Base-by-base conservation (phyloP, 2,888 invertebrate genomes). In the Oligia latruncula region DNA sequence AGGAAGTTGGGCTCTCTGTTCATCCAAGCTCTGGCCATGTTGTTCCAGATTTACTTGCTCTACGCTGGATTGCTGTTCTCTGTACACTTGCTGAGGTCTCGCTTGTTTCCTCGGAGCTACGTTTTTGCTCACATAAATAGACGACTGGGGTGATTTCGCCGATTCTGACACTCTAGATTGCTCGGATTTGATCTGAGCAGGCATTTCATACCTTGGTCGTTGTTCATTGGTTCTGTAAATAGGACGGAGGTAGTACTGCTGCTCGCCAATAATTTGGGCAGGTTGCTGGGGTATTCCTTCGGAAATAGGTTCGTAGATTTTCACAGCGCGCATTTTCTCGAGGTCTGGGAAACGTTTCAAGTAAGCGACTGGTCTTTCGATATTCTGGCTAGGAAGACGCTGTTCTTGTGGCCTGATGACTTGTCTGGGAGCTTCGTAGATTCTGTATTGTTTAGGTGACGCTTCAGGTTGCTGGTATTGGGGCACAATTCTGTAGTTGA, bases 51-150 rank as follows among this genome's bases (percentile, higher is more conserved):
- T 92, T 0, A 92, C 90, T 82, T 93, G 92, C 40, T 93, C 93
- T n/a, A 89, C 82, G 74, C 87, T 92, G 0, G 90, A 67, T 9
- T 87, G 88, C 68, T 91, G 92, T 67, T 93, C 93, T 74, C 91
- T 92, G 15, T 91, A 81, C 40, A 81, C 71, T n/a, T 91, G 92
- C 79, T 95, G 94, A 8, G 92, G 91, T 78, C 93, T 93, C 0
- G 67, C 78, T 17, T 92, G 90, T 88, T 95, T 96, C 60, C 95
- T 94, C 15, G 96, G 95, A 2, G 92, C 91, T 71, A 95, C 78
- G 77, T 96, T 96, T 84, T 96, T 96, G 89, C 94, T 96, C 0
- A 97, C 96, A 74, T 94, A 97, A 83, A 96, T 96, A 4, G 96
- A 91, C 0, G 97, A 96, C 43, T 95, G 94, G 0, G 96, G 96